phyloP scores from a whole-genome alignment of 2,797 vertebrate species.

The Mormyrus hasselquistii region DNA sequence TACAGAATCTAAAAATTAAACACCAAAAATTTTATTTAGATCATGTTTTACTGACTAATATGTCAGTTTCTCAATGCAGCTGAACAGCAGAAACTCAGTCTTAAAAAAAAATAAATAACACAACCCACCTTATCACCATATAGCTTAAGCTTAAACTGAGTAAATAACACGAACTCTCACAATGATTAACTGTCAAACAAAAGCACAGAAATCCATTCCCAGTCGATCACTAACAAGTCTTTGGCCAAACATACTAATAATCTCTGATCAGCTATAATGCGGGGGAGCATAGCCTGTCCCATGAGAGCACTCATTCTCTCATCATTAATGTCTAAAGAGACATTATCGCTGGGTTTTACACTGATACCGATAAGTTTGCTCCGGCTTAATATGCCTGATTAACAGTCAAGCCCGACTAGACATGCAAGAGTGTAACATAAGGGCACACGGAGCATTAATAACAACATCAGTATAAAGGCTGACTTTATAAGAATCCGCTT shows the following conservation, averaged over 20 bases:
- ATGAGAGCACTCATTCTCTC: not conserved
- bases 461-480: not conserved
- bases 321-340: not conserved
- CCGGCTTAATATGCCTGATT: not conserved
- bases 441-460: not conserved
- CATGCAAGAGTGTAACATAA: not conserved
- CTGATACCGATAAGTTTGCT: not conserved
- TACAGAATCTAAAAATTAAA: not conserved
- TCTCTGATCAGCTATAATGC: not conserved
- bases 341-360: not conserved
- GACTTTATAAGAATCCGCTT: not conserved
- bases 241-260: not conserved
- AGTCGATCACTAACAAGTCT: not conserved
- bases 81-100: not conserved
- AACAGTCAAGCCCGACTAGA: not conserved
- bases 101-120: not conserved
- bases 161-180: not conserved
- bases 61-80: not conserved
- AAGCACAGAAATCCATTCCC: not conserved
- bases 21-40: not conserved
- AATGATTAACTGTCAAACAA: not conserved
- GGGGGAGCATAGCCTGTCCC: not conserved
- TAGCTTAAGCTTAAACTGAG: not conserved
- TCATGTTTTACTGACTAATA: not conserved
- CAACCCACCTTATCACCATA: not conserved